Evolutionary conservation across 2,888 invertebrate genomes (phyloP), one percentile per base, ranked within the genome.

Genomic region (Nudaria mundana): DNA sequence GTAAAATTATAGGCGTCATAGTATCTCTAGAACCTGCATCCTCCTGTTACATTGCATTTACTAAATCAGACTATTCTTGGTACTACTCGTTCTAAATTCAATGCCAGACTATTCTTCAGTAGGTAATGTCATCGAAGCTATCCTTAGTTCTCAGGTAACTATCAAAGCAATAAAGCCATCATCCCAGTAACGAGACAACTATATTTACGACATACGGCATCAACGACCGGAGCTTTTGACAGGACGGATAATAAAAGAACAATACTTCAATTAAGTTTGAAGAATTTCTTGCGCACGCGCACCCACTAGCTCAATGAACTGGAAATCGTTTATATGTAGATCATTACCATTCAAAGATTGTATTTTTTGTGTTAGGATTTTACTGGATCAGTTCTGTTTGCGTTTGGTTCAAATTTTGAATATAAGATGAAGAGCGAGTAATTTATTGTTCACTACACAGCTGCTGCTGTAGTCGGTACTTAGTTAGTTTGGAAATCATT

Each of bases 221-320:
- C 60, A 53, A 48, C 20, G 24, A 12, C 42, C 14, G 33, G 44
- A 54, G 35, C 43, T n/a, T 54, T 59, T 40, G 48, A 54, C 50
- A 53, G 53, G 43, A 57, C 60, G 65, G 69, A 68, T 52, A 53
- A 50, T 48, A 46, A 60, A 57, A 59, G 57, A 66, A 70, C 71
- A 70, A 70, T 66, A 39, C 52, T 40, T 22, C 53, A 51, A 57
- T 66, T 61, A 59, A 36, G 33, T 31, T 48, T 18, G 33, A 33
- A 51, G 54, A 55, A 63, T 63, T 59, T 62, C 56, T 56, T 59
- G 59, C 49, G 56, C 53, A 25, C 32, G 43, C 64, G 64, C 64
- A 54, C 63, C 54, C 58, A 52, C 44, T n/a, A 48, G 49, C 29
- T 14, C 42, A 31, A 28, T 49, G 48, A 41, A 33, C 49, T 65